Evolutionary conservation across 2,888 invertebrate genomes (phyloP).

Genomic region (Yponomeuta cagnagella): DNA sequence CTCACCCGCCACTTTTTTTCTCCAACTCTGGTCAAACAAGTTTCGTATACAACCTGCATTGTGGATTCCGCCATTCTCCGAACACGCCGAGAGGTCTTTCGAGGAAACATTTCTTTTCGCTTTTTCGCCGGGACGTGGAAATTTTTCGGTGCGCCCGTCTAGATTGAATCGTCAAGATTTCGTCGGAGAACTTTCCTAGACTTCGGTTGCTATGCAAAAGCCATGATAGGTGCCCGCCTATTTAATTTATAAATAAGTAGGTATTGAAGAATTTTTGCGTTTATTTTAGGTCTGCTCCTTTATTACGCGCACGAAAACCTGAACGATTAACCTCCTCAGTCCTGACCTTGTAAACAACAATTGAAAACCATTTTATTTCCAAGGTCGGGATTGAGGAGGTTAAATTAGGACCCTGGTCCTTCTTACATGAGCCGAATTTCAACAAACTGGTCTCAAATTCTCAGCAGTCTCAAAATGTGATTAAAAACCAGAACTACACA

Average conservation of each 20-base stretch:
- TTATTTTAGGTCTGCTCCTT: too few relatives aligned
- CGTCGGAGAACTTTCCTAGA: conserved; percentile 19
- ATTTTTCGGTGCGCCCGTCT: conserved; percentile 26
- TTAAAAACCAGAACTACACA: neutral
- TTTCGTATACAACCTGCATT: conserved; percentile 75
- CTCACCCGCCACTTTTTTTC: conserved; percentile 71
- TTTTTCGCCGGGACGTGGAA: neutral
- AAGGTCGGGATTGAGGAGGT: too few relatives aligned
- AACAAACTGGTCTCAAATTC: too few relatives aligned
- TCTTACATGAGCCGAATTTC: too few relatives aligned
- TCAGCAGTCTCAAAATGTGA: neutral
- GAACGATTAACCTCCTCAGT: too few relatives aligned
- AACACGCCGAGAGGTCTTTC: conserved; percentile 60
- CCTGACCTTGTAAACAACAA: too few relatives aligned
- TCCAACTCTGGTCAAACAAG: conserved; percentile 74
- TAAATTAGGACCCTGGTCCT: too few relatives aligned
- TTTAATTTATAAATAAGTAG: too few relatives aligned
- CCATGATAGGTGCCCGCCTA: too few relatives aligned
- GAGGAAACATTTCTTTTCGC: neutral
- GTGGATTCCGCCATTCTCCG: conserved; percentile 73
- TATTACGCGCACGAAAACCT: too few relatives aligned
- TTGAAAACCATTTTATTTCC: too few relatives aligned
- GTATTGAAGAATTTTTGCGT: too few relatives aligned
- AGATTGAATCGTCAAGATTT: conserved; percentile 28
- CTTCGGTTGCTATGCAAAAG: neutral